phyloP scores from a whole-genome alignment of 1,140 invertebrate species.

The Pseudomyrmex dendroicus region DNA sequence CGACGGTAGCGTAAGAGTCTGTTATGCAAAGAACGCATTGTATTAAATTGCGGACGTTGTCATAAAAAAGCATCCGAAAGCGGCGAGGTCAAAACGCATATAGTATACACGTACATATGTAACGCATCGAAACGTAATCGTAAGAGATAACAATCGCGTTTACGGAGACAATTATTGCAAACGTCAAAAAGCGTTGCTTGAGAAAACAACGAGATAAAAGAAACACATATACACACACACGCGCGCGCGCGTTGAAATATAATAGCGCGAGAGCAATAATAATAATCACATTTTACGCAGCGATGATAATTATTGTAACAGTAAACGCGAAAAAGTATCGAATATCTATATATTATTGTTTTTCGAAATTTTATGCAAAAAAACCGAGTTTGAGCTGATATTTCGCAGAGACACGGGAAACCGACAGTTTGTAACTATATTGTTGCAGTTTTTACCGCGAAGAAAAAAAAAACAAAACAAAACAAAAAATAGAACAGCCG shows the following conservation, averaged over 20 bases:
- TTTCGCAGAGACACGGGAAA: too few species aligned
- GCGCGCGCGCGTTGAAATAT: background rate
- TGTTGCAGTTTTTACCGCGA: background rate
- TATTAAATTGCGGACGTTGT: conserved; percentile 56
- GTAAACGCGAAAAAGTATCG: background rate
- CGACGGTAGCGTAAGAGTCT: conserved; percentile 52
- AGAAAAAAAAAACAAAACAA: conserved; percentile 1
- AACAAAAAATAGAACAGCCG: conserved; percentile 12
- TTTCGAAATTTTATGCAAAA: too few species aligned
- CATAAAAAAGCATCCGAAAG: conserved; percentile 54
- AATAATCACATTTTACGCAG: background rate
- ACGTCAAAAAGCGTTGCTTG: too few species aligned
- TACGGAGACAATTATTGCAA: too few species aligned
- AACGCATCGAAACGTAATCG: background rate
- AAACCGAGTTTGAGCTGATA: too few species aligned
- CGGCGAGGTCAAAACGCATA: conserved; percentile 1
- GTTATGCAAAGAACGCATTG: conserved; percentile 70
- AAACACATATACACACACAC: too few species aligned
- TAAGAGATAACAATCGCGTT: too few species aligned
- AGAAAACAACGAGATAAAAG: too few species aligned
- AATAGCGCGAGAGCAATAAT: background rate
- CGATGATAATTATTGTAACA: background rate
- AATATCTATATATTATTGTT: too few species aligned
- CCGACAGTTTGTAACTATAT: background rate
- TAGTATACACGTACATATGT: too few species aligned